Evolutionary conservation across 2,797 vertebrate species (phyloP).

Genomic region (Todus mexicanus): DNA sequence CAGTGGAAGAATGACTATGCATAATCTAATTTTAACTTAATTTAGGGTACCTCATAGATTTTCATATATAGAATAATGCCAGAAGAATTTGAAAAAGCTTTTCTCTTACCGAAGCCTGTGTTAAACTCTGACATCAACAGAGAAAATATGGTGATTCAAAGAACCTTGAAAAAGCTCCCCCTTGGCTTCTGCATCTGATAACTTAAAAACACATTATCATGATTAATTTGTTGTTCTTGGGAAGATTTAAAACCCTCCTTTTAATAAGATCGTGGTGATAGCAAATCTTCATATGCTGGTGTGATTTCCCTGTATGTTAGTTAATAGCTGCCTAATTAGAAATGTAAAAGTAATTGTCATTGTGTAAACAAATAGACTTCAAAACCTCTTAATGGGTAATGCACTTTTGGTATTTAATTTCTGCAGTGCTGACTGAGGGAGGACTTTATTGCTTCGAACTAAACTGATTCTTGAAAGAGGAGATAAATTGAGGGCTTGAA

Average conservation of each 20-base stretch:
- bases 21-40: slow-evolving; percentile 6
- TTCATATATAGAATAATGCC: not conserved
- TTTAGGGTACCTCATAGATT: not conserved
- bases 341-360: slow-evolving; percentile 17
- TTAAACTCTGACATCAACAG: not conserved
- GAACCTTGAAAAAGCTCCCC: not conserved
- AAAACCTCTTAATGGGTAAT: not conserved
- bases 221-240: slow-evolving; percentile 18
- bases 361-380: slow-evolving; percentile 27
- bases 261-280: not conserved
- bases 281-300: not conserved
- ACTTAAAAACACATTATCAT: not conserved
- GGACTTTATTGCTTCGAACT: not conserved
- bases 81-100: not conserved
- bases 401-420: not conserved
- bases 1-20: not conserved
- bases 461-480: not conserved
- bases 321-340: slow-evolving; percentile 43
- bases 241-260: not conserved
- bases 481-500: not conserved
- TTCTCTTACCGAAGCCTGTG: not conserved
- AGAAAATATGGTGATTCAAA: not conserved
- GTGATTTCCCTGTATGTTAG: slow-evolving; percentile 3
- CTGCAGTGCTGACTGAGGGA: not conserved
- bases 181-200: not conserved